These are phyloP conservation scores for Schizopygopsis malacanthus DNA, from an alignment of 2,797 vertebrate genomes.

Conservation along the genomic window DNA sequence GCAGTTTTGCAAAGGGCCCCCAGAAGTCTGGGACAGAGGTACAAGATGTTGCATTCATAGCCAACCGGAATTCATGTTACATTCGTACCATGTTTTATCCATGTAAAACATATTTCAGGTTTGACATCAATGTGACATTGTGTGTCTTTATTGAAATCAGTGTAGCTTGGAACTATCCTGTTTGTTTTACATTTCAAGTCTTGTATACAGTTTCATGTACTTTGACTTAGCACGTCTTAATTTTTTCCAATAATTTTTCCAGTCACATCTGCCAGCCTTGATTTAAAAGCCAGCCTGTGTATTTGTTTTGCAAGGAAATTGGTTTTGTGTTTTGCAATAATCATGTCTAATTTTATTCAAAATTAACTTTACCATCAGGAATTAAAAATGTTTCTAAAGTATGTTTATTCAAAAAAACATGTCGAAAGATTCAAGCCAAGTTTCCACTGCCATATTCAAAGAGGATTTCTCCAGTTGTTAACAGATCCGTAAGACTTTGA, in stretches of 20 bases:
- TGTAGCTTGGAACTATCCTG: background rate
- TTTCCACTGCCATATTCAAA: constrained; percentile 15
- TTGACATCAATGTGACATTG: background rate
- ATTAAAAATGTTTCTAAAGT: background rate
- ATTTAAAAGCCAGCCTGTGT: constrained; percentile 40
- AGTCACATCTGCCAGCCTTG: constrained; percentile 48
- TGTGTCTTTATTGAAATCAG: background rate
- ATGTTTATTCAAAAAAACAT: background rate
- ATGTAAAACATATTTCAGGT: background rate
- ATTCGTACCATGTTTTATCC: background rate
- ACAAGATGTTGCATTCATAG: background rate
- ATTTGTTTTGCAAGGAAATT: constrained; percentile 23
- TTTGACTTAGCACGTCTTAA: constrained; percentile 11
- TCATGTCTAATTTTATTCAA: constrained; percentile 16
- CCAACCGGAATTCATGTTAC: background rate
- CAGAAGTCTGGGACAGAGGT: background rate
- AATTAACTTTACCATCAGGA: background rate
- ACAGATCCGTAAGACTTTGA: constrained; percentile 25
- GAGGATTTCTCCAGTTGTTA: constrained; percentile 36
- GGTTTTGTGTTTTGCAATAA: constrained; percentile 41
- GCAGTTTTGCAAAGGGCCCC: no score
- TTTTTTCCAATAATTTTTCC: constrained; percentile 43
- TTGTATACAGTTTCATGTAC: background rate
- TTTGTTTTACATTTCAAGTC: background rate
- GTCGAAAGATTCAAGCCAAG: background rate